Evolutionary conservation across 1,140 invertebrate genomes (phyloP).

Genomic region (Melipona quadrifasciata): DNA sequence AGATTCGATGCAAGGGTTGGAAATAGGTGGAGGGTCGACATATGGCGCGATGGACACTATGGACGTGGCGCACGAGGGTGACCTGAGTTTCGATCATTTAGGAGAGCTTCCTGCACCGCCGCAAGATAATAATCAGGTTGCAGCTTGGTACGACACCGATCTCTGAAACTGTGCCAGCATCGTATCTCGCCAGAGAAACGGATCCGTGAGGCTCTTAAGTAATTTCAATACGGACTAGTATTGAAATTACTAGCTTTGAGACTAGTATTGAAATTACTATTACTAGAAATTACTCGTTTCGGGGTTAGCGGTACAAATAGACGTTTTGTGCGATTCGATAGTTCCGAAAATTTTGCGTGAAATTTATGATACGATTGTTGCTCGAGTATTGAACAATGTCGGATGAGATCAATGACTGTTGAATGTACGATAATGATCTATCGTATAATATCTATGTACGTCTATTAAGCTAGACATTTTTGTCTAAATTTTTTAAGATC

Average conservation of each 20-base stretch:
- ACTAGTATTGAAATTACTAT: conserved; percentile 41
- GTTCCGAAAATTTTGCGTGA: no score
- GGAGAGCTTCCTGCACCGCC: conserved; percentile 93
- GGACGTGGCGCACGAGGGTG: conserved; percentile 90
- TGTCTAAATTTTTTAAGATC: background rate
- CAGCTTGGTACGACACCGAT: conserved; percentile 98
- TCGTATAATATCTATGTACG: no score
- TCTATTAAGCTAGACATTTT: no score
- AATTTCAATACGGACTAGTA: conserved; percentile 54
- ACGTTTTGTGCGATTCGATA: background rate
- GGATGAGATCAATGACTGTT: no score
- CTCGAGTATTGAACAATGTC: no score
- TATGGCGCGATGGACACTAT: conserved; percentile 92
- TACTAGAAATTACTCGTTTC: background rate
- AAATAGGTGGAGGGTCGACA: conserved; percentile 89
- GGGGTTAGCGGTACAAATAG: background rate
- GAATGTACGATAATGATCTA: no score
- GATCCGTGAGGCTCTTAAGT: conserved; percentile 49
- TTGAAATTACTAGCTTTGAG: conserved; percentile 51
- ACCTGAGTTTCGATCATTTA: conserved; percentile 91
- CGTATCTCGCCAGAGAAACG: conserved; percentile 48
- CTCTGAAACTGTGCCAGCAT: conserved; percentile 84
- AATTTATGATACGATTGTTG: no score
- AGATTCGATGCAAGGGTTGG: conserved; percentile 97
- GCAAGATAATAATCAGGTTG: conserved; percentile 93